A percentile compares a stretch with the other conserved stretches of the same genome.
Evolutionary conservation across 1,140 invertebrate species (phyloP).

Genomic region (roundworm (Caenorhabditis elegans)): DNA sequence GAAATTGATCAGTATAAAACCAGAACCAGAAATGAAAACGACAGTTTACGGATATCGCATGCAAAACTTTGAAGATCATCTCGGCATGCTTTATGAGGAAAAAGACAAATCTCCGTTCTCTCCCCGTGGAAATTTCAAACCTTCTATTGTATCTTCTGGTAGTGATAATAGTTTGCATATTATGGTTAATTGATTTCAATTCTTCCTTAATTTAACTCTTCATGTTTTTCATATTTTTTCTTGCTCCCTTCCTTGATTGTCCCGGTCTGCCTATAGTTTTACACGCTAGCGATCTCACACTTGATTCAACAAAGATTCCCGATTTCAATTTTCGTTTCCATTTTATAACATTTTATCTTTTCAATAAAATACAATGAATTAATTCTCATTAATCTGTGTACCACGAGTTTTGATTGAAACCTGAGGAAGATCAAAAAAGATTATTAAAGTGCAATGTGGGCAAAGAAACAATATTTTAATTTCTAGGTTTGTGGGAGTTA

Average conservation of each 20-base stretch:
- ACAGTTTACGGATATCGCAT: not conserved
- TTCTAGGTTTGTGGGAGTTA: too few species aligned
- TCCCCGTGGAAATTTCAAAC: not conserved
- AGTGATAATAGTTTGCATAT: conserved; percentile 7
- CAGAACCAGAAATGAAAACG: conserved; percentile 11
- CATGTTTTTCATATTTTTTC: not conserved
- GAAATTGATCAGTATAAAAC: conserved; percentile 13
- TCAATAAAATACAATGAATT: too few species aligned
- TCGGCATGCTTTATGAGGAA: conserved; percentile 4
- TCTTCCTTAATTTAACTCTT: not conserved
- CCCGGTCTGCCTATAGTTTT: conserved; percentile 17
- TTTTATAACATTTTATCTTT: too few species aligned
- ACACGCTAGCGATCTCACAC: not conserved
- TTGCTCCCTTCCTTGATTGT: not conserved
- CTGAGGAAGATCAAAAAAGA: too few species aligned
- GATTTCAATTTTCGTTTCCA: not conserved
- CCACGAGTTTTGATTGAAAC: too few species aligned
- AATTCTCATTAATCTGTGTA: too few species aligned
- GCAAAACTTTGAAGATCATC: not conserved
- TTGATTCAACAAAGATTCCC: not conserved
- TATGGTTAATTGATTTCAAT: not conserved
- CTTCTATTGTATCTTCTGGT: not conserved
- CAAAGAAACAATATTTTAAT: too few species aligned
- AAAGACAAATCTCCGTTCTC: not conserved
- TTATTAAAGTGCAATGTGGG: too few species aligned